Evolutionary conservation across 2,797 vertebrate genomes (phyloP).

Genomic region (Arremon aurantiirostris): DNA sequence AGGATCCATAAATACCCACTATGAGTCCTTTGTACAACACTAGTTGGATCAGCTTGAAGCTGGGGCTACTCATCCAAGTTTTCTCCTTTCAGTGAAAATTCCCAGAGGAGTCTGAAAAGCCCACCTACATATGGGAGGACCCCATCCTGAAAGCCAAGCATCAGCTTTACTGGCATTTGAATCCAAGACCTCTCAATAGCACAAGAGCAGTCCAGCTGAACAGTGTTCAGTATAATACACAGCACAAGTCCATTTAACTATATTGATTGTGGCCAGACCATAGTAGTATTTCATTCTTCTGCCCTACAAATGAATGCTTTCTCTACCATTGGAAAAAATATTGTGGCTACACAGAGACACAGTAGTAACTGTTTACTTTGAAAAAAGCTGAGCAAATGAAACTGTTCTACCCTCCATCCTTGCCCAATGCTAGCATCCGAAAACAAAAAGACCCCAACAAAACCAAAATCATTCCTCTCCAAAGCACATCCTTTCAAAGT

Average conservation of each 20-base stretch:
- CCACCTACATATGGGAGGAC: background rate
- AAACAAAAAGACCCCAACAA: background rate
- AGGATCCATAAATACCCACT: background rate
- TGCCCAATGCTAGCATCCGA: background rate
- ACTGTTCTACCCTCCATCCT: background rate
- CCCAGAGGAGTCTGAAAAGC: background rate
- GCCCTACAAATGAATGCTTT: background rate
- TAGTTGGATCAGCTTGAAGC: background rate
- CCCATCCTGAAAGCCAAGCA: fast-evolving
- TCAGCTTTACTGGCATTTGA: background rate
- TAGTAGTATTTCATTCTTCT: background rate
- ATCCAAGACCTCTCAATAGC: background rate
- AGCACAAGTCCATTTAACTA: background rate
- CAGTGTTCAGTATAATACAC: background rate
- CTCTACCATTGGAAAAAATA: background rate
- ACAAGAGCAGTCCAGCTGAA: background rate
- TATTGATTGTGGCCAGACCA: background rate
- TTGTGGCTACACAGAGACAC: background rate
- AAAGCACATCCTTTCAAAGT: background rate
- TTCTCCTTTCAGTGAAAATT: background rate
- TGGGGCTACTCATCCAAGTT: background rate
- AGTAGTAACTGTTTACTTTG: background rate
- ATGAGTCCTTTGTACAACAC: background rate
- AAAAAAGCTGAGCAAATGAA: background rate
- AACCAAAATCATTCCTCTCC: background rate